Evolutionary conservation across 2,113 vertebrate genomes (phyloP), one percentile per base, ranked within the genome.

Genomic region (Phyllostomus hastatus): DNA sequence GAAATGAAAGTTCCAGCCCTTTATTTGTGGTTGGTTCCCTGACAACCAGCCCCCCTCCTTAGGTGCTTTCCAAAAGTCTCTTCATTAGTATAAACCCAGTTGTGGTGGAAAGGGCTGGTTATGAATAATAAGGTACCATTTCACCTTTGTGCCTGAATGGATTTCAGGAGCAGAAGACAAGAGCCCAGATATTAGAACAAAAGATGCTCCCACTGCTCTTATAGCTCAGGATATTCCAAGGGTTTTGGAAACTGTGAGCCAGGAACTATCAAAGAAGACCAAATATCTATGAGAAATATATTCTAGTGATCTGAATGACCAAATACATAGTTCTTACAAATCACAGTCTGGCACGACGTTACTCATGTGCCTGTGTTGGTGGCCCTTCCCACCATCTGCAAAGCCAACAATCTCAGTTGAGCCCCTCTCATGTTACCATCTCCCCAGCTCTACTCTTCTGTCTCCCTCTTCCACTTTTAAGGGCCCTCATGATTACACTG

Each of bases 291-390:
- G 20, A 88, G 31, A 46, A 59, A 20, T 59, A 24, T 33, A 67
- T 64, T 33, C 64, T 52, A 11, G 35, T 54, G 28, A 43, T 33
- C 28, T 16, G 26, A 80, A 33, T 54, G 48, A 67, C 59, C 19
- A 41, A 67, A 59, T 59, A 28, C 12, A 12, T 1, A 69, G 66
- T 43, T 69, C 64, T 70, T 19, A 11, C 61, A 88, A 88, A 52
- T 81, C 19, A 33, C 4, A 41, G 26, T 15, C 73, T 28, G 0
- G 0, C 14, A 50, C 7, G 66, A 59, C 0, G 10, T 14, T 20
- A 76, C 6, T 1, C 31, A 15, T 24, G 35, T 15, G 31, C 46
- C 17, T 72, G 82, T 35, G 75, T 19, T 7, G 14, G 2, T 43
- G 28, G 11, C 22, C 3, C 31, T 84, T 76, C 59, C n/a, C 10